Base-by-base conservation (phyloP, 1,140 invertebrate genomes). In the Panagrolaimus sp. region DNA sequence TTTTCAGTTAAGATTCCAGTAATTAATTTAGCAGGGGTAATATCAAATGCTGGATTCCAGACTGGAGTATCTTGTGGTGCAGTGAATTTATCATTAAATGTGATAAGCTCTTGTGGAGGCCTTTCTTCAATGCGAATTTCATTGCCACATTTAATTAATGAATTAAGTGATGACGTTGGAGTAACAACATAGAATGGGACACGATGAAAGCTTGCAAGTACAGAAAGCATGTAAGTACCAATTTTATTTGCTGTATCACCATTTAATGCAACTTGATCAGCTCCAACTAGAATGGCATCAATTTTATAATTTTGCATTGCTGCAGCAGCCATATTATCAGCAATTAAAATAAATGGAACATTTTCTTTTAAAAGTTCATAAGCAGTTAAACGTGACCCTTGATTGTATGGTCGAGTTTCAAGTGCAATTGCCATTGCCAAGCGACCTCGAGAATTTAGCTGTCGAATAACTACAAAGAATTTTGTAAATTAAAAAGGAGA, bases 231-330 rank as follows among this genome's bases (percentile, higher is more conserved):
- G 84, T 96, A 98, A 20, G 96, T 99, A 72, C 96, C 96, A 83
- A 98, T 96, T 89, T 99, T 99, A 83, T 98, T 99, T 0, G 95
- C 96, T 1, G 95, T 98, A 84, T 99, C 96, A 1, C 96, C 96
- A 86, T 98, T 99, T 1, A 89, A 88, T 14, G 90, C 92, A 31
- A 96, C 91, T 81, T 92, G 87, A 84, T 96, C 92, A 31, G 92
- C 92, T n/a, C 86, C 85, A 5, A 86, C 87, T n/a, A 88, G 75
- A 23, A 88, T 84, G 8, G 87, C 87, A 65, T 86, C 81, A 42
- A 88, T 82, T 31, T 82, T 75, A 63, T 84, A 75, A 13, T 87
- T 86, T 77, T 90, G 88, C 90, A 99, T 92, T 13, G 96, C 85
- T 16, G 90, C 89, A 42, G 92, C 90, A 1, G 92, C 95, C 90